Percentiles rank a stretch among this genome's conserved stretches.
phyloP scores from a whole-genome alignment of 2,888 invertebrate species.

The Graphium colonna region DNA sequence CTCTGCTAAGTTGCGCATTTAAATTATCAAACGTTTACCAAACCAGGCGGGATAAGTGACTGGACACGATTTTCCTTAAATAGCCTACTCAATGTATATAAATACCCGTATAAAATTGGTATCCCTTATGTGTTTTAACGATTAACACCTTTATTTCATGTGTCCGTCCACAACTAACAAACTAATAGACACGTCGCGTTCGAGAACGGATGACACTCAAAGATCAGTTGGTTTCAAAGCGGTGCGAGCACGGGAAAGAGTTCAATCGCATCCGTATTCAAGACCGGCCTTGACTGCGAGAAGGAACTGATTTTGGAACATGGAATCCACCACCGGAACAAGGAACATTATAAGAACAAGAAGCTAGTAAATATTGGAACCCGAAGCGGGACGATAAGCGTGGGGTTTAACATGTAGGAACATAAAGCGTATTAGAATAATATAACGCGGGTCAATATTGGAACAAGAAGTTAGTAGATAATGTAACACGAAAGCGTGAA shows the following conservation, averaged over 20 bases:
- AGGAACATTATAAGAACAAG: neutral
- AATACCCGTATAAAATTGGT: conserved; percentile 24
- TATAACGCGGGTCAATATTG: neutral
- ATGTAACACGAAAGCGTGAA: neutral
- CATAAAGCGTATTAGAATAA: conserved; percentile 2
- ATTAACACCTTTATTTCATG: conserved; percentile 31
- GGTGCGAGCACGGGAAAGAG: conserved; percentile 56
- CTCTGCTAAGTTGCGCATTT: no score
- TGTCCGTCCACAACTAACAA: conserved; percentile 42
- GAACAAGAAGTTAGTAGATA: neutral
- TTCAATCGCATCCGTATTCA: conserved; percentile 60
- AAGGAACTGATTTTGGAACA: conserved; percentile 16
- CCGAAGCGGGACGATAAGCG: neutral
- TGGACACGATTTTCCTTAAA: no score
- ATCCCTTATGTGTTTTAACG: conserved; percentile 33
- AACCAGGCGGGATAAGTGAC: no score
- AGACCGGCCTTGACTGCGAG: conserved; percentile 38
- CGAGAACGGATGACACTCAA: conserved; percentile 49
- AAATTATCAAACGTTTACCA: no score
- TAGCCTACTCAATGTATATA: no score
- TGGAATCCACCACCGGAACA: neutral
- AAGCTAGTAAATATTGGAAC: neutral
- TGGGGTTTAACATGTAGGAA: neutral
- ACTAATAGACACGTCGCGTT: conserved; percentile 50
- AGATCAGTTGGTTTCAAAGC: conserved; percentile 71